Percentiles rank a stretch among this genome's conserved stretches.
phyloP scores from a whole-genome alignment of 53 echinoderm and acorn worm genomes.

The Stichopus horrens region DNA sequence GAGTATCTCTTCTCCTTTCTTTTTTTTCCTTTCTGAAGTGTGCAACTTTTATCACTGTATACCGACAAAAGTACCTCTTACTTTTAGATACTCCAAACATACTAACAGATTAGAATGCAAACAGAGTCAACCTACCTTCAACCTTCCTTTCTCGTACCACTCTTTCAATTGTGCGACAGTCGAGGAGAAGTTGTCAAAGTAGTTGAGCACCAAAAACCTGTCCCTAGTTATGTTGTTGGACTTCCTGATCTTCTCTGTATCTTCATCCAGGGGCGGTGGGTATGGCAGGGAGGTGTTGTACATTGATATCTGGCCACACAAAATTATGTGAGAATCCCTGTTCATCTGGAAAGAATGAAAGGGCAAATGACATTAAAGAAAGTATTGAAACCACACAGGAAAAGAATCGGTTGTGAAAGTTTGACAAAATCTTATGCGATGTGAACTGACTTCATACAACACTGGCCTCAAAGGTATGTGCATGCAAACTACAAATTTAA shows the following conservation, averaged over 20 bases:
- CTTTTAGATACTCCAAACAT: too few species aligned
- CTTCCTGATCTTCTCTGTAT: conserved; percentile 54
- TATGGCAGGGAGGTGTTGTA: conserved; percentile 87
- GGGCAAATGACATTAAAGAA: not conserved
- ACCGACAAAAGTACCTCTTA: too few species aligned
- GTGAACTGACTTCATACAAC: not conserved
- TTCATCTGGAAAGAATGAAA: conserved; percentile 69
- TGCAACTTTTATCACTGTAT: too few species aligned
- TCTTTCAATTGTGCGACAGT: conserved; percentile 62
- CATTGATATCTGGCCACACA: conserved; percentile 92
- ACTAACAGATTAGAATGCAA: too few species aligned
- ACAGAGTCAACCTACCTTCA: conserved; percentile 61
- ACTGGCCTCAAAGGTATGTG: not conserved
- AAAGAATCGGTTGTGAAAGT: not conserved
- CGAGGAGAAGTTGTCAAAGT: conserved; percentile 72
- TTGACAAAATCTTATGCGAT: not conserved
- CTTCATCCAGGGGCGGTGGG: conserved; percentile 84
- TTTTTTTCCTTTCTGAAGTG: too few species aligned
- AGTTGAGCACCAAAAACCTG: conserved; percentile 90
- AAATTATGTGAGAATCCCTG: conserved; percentile 75
- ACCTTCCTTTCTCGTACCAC: conserved; percentile 72
- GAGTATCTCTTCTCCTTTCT: too few species aligned
- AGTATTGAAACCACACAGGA: not conserved
- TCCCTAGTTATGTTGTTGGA: conserved; percentile 80
- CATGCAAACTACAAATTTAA: not conserved